These are phyloP conservation scores for Brachionus koreanus DNA, from an alignment of 1,140 invertebrate genomes.

Conservation along the genomic window DNA sequence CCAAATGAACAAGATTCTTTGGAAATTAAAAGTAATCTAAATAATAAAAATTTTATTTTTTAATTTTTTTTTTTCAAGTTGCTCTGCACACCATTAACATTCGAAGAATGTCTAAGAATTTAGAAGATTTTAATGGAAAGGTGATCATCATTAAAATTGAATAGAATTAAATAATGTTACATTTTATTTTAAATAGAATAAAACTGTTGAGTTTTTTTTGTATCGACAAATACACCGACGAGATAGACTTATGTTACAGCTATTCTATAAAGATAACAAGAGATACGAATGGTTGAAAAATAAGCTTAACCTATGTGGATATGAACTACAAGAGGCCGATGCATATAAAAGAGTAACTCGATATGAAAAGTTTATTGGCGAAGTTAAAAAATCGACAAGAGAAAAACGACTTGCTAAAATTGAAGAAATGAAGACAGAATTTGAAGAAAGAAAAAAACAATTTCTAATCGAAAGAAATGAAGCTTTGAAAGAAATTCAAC, in stretches of 20 bases:
- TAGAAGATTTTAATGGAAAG: constrained; percentile 28
- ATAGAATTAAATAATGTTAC: neutral
- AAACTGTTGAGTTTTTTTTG: constrained; percentile 15
- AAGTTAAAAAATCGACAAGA: neutral
- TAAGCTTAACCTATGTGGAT: neutral
- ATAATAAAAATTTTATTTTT: neutral
- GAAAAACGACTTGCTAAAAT: constrained; percentile 18
- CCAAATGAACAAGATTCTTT: constrained; percentile 22
- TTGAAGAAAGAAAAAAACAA: neutral
- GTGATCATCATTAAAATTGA: neutral
- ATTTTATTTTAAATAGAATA: neutral
- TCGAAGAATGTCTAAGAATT: neutral
- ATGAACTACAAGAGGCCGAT: constrained; percentile 6
- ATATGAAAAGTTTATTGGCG: neutral
- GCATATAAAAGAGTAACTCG: constrained; percentile 6
- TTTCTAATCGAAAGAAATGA: neutral
- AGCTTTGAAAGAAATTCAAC: neutral
- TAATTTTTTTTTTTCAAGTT: neutral
- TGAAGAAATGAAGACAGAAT: neutral
- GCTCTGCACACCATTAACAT: neutral
- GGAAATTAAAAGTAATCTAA: constrained; percentile 10
- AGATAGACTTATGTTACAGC: constrained; percentile 17
- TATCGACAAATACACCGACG: constrained; percentile 25
- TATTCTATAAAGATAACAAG: constrained; percentile 18
- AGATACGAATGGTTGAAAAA: constrained; percentile 16